Evolutionary conservation across 2,888 invertebrate genomes (phyloP).

Genomic region (Cephus spinipes): DNA sequence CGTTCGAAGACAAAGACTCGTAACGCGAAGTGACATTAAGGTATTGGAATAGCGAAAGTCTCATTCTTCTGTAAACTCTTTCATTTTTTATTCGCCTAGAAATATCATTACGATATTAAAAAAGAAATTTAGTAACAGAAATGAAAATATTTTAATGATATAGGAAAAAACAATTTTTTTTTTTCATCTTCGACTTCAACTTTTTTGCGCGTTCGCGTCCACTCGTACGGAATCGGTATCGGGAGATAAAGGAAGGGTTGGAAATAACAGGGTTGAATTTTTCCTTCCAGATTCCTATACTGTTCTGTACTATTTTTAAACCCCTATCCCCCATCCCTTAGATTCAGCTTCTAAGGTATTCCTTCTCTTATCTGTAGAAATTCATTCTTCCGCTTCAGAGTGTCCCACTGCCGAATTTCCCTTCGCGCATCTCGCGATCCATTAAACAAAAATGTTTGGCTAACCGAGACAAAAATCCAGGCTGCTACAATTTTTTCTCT

Average conservation of each 20-base stretch:
- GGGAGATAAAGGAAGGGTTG: background rate
- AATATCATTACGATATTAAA: background rate
- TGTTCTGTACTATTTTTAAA: background rate
- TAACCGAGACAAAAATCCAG: conserved; percentile 65
- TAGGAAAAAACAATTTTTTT: background rate
- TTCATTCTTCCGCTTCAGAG: conserved; percentile 28
- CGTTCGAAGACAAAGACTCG: conserved; percentile 55
- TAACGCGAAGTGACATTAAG: conserved; percentile 54
- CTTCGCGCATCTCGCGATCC: conserved; percentile 51
- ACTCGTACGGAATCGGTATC: background rate
- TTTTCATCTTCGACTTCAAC: background rate
- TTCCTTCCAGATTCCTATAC: background rate
- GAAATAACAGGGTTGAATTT: background rate
- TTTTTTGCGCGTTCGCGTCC: background rate
- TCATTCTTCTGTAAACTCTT: background rate
- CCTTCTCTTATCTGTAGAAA: conserved; percentile 11
- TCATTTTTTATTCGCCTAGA: background rate
- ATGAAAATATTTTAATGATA: background rate
- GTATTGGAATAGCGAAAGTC: conserved; percentile 42
- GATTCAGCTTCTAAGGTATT: background rate
- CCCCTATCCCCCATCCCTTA: background rate
- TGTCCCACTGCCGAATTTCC: conserved; percentile 13
- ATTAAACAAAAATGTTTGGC: conserved; percentile 65
- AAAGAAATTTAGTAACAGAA: background rate
- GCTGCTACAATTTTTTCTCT: conserved; percentile 14